These are phyloP conservation scores for Tyria jacobaeae DNA, from an alignment of 2,888 invertebrate genomes.

Conservation along the genomic window DNA sequence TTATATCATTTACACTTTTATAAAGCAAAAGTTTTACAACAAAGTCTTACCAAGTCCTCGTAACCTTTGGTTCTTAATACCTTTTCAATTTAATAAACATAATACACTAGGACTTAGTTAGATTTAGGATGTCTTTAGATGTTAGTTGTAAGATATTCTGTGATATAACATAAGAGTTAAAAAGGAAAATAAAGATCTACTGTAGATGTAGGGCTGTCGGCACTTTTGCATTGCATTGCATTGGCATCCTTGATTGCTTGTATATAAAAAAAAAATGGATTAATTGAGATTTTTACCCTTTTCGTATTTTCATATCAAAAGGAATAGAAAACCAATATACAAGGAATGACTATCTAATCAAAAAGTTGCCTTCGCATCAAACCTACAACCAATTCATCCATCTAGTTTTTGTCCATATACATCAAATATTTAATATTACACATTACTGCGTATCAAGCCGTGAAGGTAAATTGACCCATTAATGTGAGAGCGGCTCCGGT, in stretches of 20 bases:
- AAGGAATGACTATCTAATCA: slow-evolving; percentile 22
- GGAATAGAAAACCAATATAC: slow-evolving; percentile 7
- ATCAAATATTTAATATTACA: slow-evolving; percentile 59
- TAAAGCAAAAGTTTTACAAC: too few species aligned
- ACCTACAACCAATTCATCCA: slow-evolving; percentile 34
- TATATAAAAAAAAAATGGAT: background rate
- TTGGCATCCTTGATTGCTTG: background rate
- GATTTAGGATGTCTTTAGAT: too few species aligned
- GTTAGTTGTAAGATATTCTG: too few species aligned
- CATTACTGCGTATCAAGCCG: slow-evolving; percentile 62
- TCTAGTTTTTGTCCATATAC: slow-evolving; percentile 51
- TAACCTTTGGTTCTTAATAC: too few species aligned
- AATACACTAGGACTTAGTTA: too few species aligned
- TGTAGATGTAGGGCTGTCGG: too few species aligned
- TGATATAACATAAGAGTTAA: too few species aligned
- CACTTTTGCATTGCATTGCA: too few species aligned
- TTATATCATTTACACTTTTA: too few species aligned
- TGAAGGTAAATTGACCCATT: slow-evolving; percentile 65
- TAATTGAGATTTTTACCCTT: background rate
- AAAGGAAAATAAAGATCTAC: too few species aligned
- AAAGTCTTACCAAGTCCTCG: too few species aligned
- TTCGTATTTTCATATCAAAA: background rate
- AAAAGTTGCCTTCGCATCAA: slow-evolving; percentile 32
- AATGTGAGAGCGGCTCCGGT: slow-evolving; percentile 66
- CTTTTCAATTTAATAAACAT: too few species aligned